Evolutionary conservation across 1,140 invertebrate genomes (phyloP), one percentile per base, ranked within the genome.

Genomic region (Aleiodes sp.): DNA sequence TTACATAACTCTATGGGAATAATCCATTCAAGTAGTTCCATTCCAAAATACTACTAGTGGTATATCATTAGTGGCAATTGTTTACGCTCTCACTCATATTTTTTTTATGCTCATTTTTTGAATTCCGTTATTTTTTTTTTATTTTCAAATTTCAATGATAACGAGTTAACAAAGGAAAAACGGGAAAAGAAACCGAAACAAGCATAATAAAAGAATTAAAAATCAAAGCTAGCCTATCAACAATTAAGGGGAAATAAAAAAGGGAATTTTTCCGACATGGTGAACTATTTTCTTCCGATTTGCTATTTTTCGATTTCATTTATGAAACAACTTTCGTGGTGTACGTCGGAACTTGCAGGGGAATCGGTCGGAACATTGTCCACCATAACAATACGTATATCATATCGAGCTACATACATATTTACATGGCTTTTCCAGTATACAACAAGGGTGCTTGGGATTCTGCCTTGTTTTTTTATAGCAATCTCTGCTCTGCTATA

Each of bases 321-420:
- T 52, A 39, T 41, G 46, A 33, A 33, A 64, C 16, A 59, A 64
- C 41, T 24, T 28, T 26, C 29, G n/a, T 31, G 19, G 14, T 46
- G 29, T 7, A 41, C 26, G 62, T 26, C 37, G 56, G 39, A 62
- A 71, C 12, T 26, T 33, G 39, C 21, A 39, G 59, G 39, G 57
- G 61, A 69, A 69, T 33, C 72, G 73, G 70, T 77, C 78, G 74
- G 76, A 79, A 78, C 78, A 76, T 80, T 79, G 80, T 82, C 79
- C 80, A 84, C 76, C 79, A 77, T 71, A 84, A 84, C 78, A 84
- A 85, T 81, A 84, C 81, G 75, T 84, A 78, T 84, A 84, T 86
- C 79, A 83, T 84, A 82, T 82, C 75, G 76, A 75, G 76, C 82
- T 86, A 86, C 82, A 84, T 86, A 86, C 83, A 85, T 86, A 86